phyloP scores from a whole-genome alignment of 1,140 invertebrate species.

The Aleiodes sp. region DNA sequence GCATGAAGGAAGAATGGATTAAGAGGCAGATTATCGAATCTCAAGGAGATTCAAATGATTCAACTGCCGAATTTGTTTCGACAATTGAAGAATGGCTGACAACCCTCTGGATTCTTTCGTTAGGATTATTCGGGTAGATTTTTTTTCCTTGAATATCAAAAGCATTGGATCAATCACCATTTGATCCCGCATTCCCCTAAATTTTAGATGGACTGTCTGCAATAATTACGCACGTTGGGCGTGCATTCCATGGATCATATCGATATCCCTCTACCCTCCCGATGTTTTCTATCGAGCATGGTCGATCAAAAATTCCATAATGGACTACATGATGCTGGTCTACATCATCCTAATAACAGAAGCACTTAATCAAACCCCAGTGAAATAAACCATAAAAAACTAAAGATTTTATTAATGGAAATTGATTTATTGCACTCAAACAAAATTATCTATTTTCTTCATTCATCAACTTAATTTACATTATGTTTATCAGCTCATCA shows the following conservation, averaged over 20 bases:
- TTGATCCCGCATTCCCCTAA: neutral
- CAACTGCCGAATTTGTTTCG: neutral
- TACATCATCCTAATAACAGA: slow-evolving; percentile 44
- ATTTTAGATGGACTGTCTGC: slow-evolving; percentile 37
- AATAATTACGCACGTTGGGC: slow-evolving; percentile 41
- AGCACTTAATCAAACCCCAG: slow-evolving; percentile 37
- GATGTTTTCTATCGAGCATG: slow-evolving; percentile 40
- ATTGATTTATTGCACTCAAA: slow-evolving; percentile 31
- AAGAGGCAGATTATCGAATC: neutral
- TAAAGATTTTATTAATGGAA: slow-evolving; percentile 27
- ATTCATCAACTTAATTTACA: too few relatives aligned
- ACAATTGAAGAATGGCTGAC: neutral
- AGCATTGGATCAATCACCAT: too few relatives aligned
- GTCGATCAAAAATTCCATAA: slow-evolving; percentile 38
- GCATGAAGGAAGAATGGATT: neutral
- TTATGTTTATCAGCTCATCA: too few relatives aligned
- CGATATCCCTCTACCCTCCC: slow-evolving; percentile 33
- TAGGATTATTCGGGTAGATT: slow-evolving; percentile 37
- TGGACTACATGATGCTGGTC: slow-evolving; percentile 47
- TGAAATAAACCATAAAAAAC: slow-evolving; percentile 11
- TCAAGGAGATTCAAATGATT: neutral
- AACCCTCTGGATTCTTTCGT: slow-evolving; percentile 23
- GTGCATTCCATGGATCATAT: slow-evolving; percentile 39
- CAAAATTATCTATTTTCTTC: neutral
- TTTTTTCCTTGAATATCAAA: too few relatives aligned